Evolutionary conservation across 2,888 invertebrate genomes (phyloP), one percentile per base, ranked within the genome.

Genomic region (Byasa hedistus): DNA sequence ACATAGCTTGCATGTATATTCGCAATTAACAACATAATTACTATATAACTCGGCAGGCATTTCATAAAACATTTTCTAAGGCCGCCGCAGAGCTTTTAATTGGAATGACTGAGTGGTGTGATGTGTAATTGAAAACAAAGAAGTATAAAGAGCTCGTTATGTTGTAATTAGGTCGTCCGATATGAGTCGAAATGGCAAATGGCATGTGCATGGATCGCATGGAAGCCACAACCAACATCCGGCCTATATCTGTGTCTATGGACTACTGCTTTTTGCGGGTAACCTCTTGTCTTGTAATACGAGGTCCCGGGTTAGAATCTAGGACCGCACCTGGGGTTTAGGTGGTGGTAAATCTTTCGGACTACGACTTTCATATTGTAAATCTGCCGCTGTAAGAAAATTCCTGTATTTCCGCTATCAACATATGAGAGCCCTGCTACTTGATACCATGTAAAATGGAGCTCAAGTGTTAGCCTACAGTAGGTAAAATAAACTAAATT

Each of bases 41-140:
- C 32, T 19, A 57, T 27, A 48, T 27, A 56, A 48, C 56, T 8
- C 22, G 39, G 56, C 15, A 48, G n/a, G 15, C 10, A 32, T 55
- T 57, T 68, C 69, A 69, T 70, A 64, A 63, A 71, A 60, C 58
- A 58, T 69, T 52, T 61, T 70, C 61, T 65, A 58, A 19, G 32
- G 15, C 27, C 32, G 48, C 51, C 54, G 57, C 64, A 61, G 39
- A 24, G n/a, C 36, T 65, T 60, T 65, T 61, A 57, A 65, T 65
- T 61, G 57, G 56, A 65, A 61, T 36, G 21, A 44, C 39, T 21
- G n/a, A 58, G 58, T 58, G 27, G 32, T 57, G 22, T 36, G 64
- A 21, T 44, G 36, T 59, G 54, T 56, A 56, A 61, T 65, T 56
- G 54, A 55, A 54, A 54, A 66, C 54, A 55, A 63, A 54, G 66